These are phyloP conservation scores for Zaprionus kolodkinae DNA, from an alignment of 1,140 invertebrate species.

Conservation along the genomic window DNA sequence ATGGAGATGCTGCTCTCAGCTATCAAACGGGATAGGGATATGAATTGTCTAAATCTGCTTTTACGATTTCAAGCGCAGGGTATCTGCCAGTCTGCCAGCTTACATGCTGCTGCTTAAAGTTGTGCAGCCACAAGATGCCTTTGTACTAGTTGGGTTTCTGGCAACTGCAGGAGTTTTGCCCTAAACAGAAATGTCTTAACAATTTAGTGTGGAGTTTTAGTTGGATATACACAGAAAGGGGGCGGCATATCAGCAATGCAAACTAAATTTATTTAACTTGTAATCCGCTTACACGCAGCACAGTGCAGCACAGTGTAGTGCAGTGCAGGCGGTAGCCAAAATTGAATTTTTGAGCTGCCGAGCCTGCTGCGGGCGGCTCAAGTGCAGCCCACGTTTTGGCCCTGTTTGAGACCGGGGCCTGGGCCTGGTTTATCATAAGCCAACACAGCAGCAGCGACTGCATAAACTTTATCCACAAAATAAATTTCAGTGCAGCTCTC, in stretches of 20 bases:
- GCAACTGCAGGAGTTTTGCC: background rate
- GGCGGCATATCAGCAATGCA: conserved; percentile 30
- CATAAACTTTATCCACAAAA: conserved; percentile 71
- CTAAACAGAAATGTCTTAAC: conserved; percentile 44
- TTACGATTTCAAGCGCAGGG: background rate
- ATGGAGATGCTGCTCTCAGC: too few relatives aligned
- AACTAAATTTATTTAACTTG: conserved; percentile 74
- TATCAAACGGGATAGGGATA: too few relatives aligned
- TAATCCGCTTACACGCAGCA: conserved; percentile 61
- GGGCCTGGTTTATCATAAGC: conserved; percentile 63
- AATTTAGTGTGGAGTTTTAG: conserved; percentile 34
- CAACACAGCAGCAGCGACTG: conserved; percentile 37
- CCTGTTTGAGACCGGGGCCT: background rate
- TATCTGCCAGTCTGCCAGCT: background rate
- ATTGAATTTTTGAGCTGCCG: conserved; percentile 70
- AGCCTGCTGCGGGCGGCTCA: conserved; percentile 45
- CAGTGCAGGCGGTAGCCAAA: conserved; percentile 29
- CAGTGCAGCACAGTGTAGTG: background rate
- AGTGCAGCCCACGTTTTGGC: conserved; percentile 23
- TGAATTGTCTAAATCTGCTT: too few relatives aligned
- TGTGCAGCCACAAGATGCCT: conserved; percentile 30
- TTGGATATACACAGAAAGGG: background rate
- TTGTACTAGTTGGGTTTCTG: conserved; percentile 10
- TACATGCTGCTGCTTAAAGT: background rate
- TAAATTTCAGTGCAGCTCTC: conserved; percentile 54